A percentile compares a stretch with the other conserved stretches of the same genome.
Evolutionary conservation across 2,888 invertebrate species (phyloP).

Genomic region (Harpalus rufipes): DNA sequence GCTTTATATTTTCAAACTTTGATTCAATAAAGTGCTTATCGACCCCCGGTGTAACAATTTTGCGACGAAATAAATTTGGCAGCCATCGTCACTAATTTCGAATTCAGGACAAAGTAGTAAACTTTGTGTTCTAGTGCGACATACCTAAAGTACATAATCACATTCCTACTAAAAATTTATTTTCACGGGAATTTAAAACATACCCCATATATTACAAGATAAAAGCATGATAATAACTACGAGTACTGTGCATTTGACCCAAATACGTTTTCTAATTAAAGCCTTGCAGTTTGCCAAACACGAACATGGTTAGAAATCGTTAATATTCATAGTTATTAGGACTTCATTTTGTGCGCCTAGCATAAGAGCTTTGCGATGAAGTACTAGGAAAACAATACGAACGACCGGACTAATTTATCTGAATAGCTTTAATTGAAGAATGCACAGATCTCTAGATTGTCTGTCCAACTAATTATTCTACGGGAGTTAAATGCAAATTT

Average conservation of each 20-base stretch:
- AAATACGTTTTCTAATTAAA: conserved; percentile 38
- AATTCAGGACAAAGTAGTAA: conserved; percentile 3
- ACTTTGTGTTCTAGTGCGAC: neutral
- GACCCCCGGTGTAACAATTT: too few relatives aligned
- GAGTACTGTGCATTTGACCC: conserved; percentile 9
- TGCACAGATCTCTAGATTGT: too few relatives aligned
- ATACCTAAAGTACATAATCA: conserved; percentile 19
- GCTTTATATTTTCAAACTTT: too few relatives aligned
- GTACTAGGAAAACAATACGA: too few relatives aligned
- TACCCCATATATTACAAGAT: conserved; percentile 6
- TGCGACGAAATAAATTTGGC: too few relatives aligned
- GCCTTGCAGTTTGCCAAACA: conserved; percentile 41
- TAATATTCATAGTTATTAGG: conserved; percentile 39
- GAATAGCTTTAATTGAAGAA: too few relatives aligned
- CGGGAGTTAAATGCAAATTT: too few relatives aligned
- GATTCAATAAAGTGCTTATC: too few relatives aligned
- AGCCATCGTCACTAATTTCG: neutral
- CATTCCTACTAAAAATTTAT: conserved; percentile 15
- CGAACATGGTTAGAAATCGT: conserved; percentile 27
- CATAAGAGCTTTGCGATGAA: too few relatives aligned
- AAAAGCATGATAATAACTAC: conserved; percentile 2
- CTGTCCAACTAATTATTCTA: too few relatives aligned
- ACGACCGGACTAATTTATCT: too few relatives aligned
- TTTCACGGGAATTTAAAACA: conserved; percentile 24
- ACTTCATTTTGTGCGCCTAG: conserved; percentile 1